Evolutionary conservation across 2,888 invertebrate species (phyloP).

Genomic region (Tetanocera ferruginea): DNA sequence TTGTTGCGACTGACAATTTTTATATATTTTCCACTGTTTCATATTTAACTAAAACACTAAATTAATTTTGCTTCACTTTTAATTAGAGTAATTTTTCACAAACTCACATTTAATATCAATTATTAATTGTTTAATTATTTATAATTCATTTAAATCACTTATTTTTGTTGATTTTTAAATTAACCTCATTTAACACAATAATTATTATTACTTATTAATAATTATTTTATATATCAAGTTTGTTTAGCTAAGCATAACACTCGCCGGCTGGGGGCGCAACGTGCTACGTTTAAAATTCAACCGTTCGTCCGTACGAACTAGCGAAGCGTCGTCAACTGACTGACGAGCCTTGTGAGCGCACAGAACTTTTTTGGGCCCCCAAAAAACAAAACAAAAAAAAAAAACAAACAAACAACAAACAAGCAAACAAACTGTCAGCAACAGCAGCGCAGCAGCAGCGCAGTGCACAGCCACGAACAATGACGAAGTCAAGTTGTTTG

Average conservation of each 20-base stretch:
- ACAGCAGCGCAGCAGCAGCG: not conserved
- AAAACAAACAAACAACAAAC: conserved; percentile 32
- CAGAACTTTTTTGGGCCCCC: conserved; percentile 39
- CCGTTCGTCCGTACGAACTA: conserved; percentile 63
- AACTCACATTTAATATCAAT: not conserved
- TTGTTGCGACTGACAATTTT: not conserved
- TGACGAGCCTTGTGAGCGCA: conserved; percentile 58
- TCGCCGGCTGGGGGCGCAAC: conserved; percentile 38
- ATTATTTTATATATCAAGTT: not conserved
- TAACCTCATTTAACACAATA: not conserved
- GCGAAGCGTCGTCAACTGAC: conserved; percentile 68
- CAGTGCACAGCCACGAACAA: conserved; percentile 6
- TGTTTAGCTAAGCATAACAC: conserved; percentile 12
- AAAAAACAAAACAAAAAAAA: conserved; percentile 1
- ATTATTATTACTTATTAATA: not conserved
- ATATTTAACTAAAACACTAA: not conserved
- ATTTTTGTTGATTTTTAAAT: not conserved
- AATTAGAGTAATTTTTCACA: not conserved
- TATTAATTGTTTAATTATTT: not conserved
- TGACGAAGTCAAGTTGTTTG: conserved; percentile 14
- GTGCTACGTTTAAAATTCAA: conserved; percentile 45
- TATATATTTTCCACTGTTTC: not conserved
- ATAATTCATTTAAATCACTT: not conserved
- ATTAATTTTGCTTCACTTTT: not conserved
- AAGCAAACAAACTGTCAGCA: not conserved